Conservation (phyloP, 2,888 invertebrate species). For the Acronicta leporina region DNA sequence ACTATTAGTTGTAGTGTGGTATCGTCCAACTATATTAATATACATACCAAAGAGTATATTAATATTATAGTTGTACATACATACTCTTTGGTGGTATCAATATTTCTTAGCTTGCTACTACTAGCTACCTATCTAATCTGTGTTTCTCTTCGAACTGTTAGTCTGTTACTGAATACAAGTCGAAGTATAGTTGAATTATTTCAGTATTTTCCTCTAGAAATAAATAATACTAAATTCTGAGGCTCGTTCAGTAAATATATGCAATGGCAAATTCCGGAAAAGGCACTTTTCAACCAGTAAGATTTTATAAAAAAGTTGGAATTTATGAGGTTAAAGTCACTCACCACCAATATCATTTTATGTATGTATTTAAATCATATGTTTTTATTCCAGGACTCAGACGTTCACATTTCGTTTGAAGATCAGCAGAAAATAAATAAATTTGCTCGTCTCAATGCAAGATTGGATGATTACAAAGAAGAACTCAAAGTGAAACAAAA, state of each 20-base stretch:
- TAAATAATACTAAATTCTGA: too few species aligned
- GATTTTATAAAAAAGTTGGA: slow-evolving; percentile 36
- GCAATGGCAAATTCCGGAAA: slow-evolving; percentile 87
- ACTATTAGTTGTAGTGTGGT: too few species aligned
- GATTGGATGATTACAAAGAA: slow-evolving; percentile 96
- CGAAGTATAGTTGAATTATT: too few species aligned
- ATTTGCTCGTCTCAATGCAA: slow-evolving; percentile 98
- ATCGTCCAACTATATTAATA: too few species aligned
- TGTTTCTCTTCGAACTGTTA: too few species aligned
- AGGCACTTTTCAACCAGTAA: slow-evolving; percentile 92
- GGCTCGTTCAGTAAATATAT: neutral
- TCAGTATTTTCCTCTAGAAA: too few species aligned
- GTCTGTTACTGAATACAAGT: too few species aligned
- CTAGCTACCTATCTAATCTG: too few species aligned
- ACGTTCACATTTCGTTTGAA: slow-evolving; percentile 98
- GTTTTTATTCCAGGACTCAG: slow-evolving; percentile 91
- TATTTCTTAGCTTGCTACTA: too few species aligned
- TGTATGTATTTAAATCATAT: neutral
- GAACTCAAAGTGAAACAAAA: slow-evolving; percentile 96
- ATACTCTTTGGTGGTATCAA: too few species aligned
- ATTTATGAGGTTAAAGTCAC: slow-evolving; percentile 38
- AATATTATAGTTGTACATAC: too few species aligned
- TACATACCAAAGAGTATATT: too few species aligned
- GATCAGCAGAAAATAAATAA: slow-evolving; percentile 99
- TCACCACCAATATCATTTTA: slow-evolving; percentile 7